Evolutionary conservation across 2,113 vertebrate genomes (phyloP).

Genomic region (Pachypanchax playfairii): DNA sequence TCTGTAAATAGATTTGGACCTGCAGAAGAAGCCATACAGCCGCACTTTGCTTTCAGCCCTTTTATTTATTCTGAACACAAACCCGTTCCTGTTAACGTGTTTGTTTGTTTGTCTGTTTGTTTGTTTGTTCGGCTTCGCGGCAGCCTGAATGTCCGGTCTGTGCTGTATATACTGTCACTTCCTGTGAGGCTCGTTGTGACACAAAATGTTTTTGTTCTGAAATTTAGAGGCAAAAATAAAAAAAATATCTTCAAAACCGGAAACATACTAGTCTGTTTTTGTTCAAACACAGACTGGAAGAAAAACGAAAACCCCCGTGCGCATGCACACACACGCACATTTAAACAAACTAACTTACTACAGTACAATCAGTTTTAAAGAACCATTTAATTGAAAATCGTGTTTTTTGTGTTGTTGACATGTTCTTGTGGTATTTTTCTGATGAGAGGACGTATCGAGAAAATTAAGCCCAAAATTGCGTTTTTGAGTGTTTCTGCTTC

Average conservation of each 20-base stretch:
- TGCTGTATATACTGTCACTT: slow-evolving; percentile 45
- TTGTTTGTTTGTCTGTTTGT: slow-evolving; percentile 22
- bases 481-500: no score
- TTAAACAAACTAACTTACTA: no score
- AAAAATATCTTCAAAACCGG: slow-evolving; percentile 58
- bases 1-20: slow-evolving; percentile 53
- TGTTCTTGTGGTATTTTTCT: no score
- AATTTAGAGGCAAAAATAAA: slow-evolving; percentile 65
- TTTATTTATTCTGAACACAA: slow-evolving; percentile 52
- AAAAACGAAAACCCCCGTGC: no score
- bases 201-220: slow-evolving; percentile 56
- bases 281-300: no score
- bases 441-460: no score
- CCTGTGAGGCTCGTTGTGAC: slow-evolving; percentile 52
- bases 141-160: slow-evolving; percentile 17
- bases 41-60: slow-evolving; percentile 9
- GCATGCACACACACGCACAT: no score
- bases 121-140: slow-evolving; percentile 39
- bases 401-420: no score
- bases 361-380: no score
- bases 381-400: no score
- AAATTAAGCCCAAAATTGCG: no score
- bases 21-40: slow-evolving; percentile 50
- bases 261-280: not conserved
- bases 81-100: slow-evolving; percentile 49